Percentiles rank a stretch among this genome's conserved stretches.
Conservation (phyloP, 2,888 invertebrate genomes). For the Eilema griseolum region DNA sequence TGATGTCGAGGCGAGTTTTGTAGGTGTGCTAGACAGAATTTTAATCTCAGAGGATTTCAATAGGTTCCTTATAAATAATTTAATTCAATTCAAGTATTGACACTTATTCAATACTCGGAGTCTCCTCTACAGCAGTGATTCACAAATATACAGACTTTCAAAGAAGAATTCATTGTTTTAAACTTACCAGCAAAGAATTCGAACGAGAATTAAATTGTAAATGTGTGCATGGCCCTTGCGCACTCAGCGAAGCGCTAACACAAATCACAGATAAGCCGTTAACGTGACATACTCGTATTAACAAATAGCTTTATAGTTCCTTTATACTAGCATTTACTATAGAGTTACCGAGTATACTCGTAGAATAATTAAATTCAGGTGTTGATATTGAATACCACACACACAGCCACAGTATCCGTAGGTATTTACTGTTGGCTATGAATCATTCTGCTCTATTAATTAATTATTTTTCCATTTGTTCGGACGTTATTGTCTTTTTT, state of each 20-base stretch:
- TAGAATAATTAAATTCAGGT: too few relatives aligned
- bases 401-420: neutral
- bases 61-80: neutral
- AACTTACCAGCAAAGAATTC: neutral
- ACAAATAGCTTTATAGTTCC: too few relatives aligned
- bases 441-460: neutral
- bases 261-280: neutral
- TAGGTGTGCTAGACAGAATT: neutral
- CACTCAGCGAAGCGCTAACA: neutral
- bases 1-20: constrained; percentile 9
- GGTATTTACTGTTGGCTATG: neutral
- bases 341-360: neutral
- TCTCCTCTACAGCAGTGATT: neutral
- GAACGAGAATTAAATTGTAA: neutral
- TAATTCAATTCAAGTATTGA: neutral
- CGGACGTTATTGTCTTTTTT: neutral
- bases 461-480: neutral
- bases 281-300: neutral
- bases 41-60: neutral
- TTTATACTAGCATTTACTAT: neutral
- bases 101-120: neutral
- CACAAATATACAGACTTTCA: neutral
- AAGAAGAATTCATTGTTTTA: neutral
- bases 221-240: neutral
- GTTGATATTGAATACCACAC: too few relatives aligned